A percentile compares a stretch with the other conserved stretches of the same genome.
Evolutionary conservation across 2,888 invertebrate species (phyloP).

Genomic region (Sphaeridia pumilis): DNA sequence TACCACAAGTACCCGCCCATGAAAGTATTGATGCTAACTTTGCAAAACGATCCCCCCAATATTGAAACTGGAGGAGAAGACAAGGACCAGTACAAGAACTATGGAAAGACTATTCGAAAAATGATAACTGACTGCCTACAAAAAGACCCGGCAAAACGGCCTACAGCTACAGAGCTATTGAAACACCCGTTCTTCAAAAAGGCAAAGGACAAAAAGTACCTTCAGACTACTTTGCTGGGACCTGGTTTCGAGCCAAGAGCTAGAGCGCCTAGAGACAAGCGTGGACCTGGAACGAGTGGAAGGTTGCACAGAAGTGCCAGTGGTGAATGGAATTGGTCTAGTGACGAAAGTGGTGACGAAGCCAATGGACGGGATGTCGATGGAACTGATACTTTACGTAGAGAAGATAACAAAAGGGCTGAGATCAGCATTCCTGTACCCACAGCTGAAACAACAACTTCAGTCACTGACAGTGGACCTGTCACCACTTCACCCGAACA

Average conservation of each 20-base stretch:
- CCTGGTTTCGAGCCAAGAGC: conserved; percentile 82
- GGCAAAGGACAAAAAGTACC: conserved; percentile 82
- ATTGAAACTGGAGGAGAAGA: conserved; percentile 90
- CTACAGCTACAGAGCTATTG: conserved; percentile 85
- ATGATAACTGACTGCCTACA: conserved; percentile 94
- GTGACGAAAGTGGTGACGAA: no score
- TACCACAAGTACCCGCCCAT: conserved; percentile 98
- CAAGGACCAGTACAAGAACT: conserved; percentile 94
- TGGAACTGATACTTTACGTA: no score
- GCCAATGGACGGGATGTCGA: no score
- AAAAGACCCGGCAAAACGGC: conserved; percentile 77
- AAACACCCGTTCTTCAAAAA: conserved; percentile 98
- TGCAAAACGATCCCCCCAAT: conserved; percentile 95
- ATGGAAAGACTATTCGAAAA: conserved; percentile 93
- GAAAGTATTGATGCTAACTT: conserved; percentile 96
- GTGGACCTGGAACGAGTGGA: conserved; percentile 73
- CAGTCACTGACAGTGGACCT: no score
- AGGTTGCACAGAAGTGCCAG: conserved; percentile 84
- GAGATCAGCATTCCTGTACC: background rate
- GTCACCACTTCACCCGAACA: no score
- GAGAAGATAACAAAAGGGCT: background rate
- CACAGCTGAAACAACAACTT: background rate
- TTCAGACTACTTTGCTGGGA: conserved; percentile 73
- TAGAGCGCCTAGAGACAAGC: conserved; percentile 46
- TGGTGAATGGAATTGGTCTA: conserved; percentile 98